Conservation (phyloP, 1,140 invertebrate genomes). For the Lasaia peninsularis region DNA sequence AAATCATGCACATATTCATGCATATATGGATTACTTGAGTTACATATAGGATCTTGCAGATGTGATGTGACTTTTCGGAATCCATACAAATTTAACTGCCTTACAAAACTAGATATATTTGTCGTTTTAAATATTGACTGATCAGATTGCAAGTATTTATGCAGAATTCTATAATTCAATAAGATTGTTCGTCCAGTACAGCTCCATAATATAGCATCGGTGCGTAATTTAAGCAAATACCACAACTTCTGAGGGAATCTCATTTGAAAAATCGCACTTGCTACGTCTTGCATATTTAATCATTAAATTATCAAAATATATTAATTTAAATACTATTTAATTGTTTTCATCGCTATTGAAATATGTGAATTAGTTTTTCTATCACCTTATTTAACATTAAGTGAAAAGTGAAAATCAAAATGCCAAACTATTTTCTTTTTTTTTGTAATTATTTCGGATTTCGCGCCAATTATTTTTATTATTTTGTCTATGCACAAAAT, state of each 20-base stretch:
- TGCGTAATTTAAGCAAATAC: slow-evolving; percentile 78
- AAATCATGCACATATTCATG: slow-evolving; percentile 80
- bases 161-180: slow-evolving; percentile 78
- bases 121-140: slow-evolving; percentile 80
- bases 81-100: slow-evolving; percentile 80
- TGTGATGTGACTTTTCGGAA: slow-evolving; percentile 81
- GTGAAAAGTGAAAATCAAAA: not conserved
- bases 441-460: not conserved
- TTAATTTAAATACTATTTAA: no score
- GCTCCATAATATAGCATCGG: slow-evolving; percentile 78
- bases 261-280: slow-evolving; percentile 74
- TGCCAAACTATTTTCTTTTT: not conserved
- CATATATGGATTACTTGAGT: slow-evolving; percentile 77
- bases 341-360: no score
- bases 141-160: slow-evolving; percentile 74
- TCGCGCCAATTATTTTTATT: not conserved
- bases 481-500: no score
- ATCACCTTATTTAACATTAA: no score
- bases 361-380: no score
- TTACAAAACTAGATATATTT: slow-evolving; percentile 80
- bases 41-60: slow-evolving; percentile 77
- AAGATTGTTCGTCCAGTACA: slow-evolving; percentile 75
- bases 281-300: slow-evolving; percentile 69
- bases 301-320: not conserved
- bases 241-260: slow-evolving; percentile 81